Evolutionary conservation across 2,797 vertebrate genomes (phyloP).

Genomic region (Eulemur rubriventer): DNA sequence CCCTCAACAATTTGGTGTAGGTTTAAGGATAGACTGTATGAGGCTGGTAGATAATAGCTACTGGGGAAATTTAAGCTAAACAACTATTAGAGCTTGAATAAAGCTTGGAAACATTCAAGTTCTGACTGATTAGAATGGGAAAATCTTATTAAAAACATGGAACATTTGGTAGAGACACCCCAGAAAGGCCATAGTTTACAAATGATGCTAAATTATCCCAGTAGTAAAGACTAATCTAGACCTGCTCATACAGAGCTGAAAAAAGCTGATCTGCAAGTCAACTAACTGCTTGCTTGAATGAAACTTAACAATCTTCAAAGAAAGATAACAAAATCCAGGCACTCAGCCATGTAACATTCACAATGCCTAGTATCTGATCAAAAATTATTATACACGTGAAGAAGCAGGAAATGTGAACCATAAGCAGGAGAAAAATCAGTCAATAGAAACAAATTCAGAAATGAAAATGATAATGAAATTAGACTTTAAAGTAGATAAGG

Average conservation of each 20-base stretch:
- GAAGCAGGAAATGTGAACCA: not conserved
- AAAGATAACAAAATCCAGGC: slow-evolving; percentile 21
- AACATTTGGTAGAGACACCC: not conserved
- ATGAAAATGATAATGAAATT: not conserved
- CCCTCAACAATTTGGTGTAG: not conserved
- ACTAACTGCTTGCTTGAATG: slow-evolving; percentile 15
- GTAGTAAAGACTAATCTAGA: not conserved
- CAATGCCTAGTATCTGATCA: not conserved
- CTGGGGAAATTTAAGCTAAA: not conserved
- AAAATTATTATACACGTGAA: not conserved
- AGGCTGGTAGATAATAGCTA: not conserved
- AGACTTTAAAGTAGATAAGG: not conserved
- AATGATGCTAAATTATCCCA: not conserved
- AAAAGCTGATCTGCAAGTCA: slow-evolving; percentile 10
- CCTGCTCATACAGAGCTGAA: not conserved
- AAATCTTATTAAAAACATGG: not conserved
- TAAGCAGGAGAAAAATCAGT: not conserved
- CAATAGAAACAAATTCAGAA: not conserved
- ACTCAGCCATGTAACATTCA: not conserved
- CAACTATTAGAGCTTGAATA: not conserved
- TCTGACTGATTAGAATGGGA: not conserved
- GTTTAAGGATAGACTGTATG: not conserved
- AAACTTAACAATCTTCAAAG: slow-evolving; percentile 34
- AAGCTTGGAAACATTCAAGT: not conserved
- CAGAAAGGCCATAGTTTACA: slow-evolving; percentile 3